Evolutionary conservation across 2,797 vertebrate genomes (phyloP).

Genomic region (Bradypodion ventrale): DNA sequence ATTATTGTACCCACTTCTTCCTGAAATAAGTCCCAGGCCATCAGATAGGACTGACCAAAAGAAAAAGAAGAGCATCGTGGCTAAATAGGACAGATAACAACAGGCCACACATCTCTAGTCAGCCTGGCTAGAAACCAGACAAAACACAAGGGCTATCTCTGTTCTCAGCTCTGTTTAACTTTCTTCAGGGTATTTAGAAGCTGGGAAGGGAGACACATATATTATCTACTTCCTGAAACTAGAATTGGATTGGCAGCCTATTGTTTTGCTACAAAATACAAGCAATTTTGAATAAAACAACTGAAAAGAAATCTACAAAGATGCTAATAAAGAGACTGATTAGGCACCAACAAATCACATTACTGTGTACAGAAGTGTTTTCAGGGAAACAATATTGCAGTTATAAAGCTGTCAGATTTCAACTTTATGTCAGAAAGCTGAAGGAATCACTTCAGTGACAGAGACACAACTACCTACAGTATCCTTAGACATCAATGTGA

Average conservation of each 20-base stretch:
- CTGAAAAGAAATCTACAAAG: not conserved
- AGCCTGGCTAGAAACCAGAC: no score
- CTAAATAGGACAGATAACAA: no score
- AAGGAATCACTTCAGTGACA: constrained; percentile 31
- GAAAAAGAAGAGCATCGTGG: no score
- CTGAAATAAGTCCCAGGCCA: no score
- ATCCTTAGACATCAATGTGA: constrained; percentile 86
- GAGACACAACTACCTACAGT: not conserved
- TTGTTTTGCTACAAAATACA: constrained; percentile 10
- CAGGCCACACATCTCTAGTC: no score
- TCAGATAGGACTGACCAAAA: no score
- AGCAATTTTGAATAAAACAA: not conserved
- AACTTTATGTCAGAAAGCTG: not conserved
- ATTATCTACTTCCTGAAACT: not conserved
- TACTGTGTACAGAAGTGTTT: constrained; percentile 13
- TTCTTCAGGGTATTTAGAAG: not conserved
- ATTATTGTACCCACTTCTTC: no score
- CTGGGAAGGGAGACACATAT: not conserved
- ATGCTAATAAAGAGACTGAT: not conserved
- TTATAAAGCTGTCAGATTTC: constrained; percentile 12
- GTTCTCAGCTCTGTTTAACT: not conserved
- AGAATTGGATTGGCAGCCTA: not conserved
- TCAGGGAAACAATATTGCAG: not conserved
- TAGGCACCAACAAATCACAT: constrained; percentile 20
- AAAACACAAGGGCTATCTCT: not conserved